Conservation (phyloP, 2,888 invertebrate genomes). For the Lamproptera curius region DNA sequence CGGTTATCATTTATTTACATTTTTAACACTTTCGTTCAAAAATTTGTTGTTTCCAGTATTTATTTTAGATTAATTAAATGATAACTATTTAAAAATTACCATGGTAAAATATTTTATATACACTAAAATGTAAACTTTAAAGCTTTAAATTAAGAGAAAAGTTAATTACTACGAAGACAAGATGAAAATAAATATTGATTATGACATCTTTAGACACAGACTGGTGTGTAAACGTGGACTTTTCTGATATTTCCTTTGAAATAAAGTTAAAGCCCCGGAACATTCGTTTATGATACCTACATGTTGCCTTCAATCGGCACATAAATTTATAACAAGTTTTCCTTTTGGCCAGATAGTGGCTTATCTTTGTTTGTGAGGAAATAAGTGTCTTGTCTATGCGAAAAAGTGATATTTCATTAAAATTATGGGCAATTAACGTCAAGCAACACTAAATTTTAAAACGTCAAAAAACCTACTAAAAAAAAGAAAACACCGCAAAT, state of each 20-base stretch:
- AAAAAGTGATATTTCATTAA: constrained; percentile 41
- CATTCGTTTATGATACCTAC: too few relatives aligned
- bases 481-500: constrained; percentile 61
- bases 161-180: too few relatives aligned
- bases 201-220: constrained; percentile 1
- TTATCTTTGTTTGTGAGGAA: neutral
- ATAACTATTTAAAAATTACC: too few relatives aligned
- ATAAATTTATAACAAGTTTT: too few relatives aligned
- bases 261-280: too few relatives aligned
- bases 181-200: neutral
- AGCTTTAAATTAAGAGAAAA: too few relatives aligned
- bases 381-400: constrained; percentile 33
- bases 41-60: neutral
- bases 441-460: constrained; percentile 72
- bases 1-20: neutral
- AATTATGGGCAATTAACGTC: constrained; percentile 69
- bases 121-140: too few relatives aligned
- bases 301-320: too few relatives aligned
- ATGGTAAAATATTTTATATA: too few relatives aligned
- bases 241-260: too few relatives aligned
- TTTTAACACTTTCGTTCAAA: neutral
- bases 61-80: too few relatives aligned
- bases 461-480: constrained; percentile 63
- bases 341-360: too few relatives aligned
- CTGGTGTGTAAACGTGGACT: neutral